A percentile compares a stretch with the other conserved stretches of the same genome.
phyloP scores from a whole-genome alignment of 2,888 invertebrate species.

The Globia sparganii region DNA sequence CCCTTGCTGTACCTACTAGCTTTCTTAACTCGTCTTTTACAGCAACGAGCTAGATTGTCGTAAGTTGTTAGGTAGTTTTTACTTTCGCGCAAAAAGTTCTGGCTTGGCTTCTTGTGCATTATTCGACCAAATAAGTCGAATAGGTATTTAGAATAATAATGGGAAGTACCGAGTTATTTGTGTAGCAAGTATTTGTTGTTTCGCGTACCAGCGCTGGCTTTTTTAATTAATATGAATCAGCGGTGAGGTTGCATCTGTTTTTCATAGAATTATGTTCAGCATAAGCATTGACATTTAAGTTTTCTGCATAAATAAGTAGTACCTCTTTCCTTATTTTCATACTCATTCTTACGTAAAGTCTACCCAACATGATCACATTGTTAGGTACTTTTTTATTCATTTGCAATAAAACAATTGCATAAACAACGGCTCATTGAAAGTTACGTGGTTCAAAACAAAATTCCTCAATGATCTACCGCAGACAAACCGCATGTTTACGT shows the following conservation, averaged over 20 bases:
- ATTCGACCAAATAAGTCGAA: not conserved
- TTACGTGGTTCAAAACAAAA: not conserved
- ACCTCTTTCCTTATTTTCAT: not conserved
- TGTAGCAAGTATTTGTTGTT: not conserved
- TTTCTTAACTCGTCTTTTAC: not conserved
- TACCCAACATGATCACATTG: not conserved
- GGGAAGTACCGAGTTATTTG: no score
- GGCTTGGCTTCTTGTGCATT: not conserved
- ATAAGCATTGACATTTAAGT: not conserved
- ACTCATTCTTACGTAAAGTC: constrained; percentile 5
- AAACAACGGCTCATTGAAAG: not conserved
- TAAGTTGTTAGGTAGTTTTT: not conserved
- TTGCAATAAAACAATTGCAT: not conserved
- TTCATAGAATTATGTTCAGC: not conserved
- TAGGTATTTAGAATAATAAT: not conserved
- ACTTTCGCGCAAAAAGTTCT: not conserved
- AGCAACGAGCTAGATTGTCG: not conserved
- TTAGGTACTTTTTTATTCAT: constrained; percentile 5
- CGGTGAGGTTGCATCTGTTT: not conserved
- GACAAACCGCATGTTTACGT: constrained; percentile 15
- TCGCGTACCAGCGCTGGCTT: no score
- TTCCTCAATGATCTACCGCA: constrained; percentile 6
- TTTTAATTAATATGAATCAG: constrained; percentile 5
- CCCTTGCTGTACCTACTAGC: not conserved
- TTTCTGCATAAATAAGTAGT: not conserved